Conservation (phyloP, 2,113 vertebrate genomes). For the Formicarius rufipectus region DNA sequence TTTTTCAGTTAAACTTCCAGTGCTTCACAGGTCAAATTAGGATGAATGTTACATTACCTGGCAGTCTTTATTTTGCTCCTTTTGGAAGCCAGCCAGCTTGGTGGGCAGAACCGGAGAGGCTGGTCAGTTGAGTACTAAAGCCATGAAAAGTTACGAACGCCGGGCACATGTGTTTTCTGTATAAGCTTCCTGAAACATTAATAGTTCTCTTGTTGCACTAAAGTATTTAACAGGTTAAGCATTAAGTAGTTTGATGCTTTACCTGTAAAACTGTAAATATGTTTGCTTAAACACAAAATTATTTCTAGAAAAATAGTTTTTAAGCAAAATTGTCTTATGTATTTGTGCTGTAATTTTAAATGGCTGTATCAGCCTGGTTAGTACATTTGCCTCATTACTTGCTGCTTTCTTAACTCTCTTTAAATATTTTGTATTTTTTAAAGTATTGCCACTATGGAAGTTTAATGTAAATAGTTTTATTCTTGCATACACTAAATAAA, state of each 20-base stretch:
- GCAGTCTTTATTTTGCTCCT: not conserved
- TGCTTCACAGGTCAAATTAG: not conserved
- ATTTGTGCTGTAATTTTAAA: not conserved
- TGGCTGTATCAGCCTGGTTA: not conserved
- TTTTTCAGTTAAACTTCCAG: not conserved
- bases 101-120: not conserved
- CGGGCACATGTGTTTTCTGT: not conserved
- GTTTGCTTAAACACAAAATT: not conserved
- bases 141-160: not conserved
- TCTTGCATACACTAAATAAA: constrained; percentile 18
- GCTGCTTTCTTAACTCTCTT: not conserved
- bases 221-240: not conserved
- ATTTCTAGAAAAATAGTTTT: not conserved
- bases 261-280: not conserved
- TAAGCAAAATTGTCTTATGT: not conserved
- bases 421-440: not conserved
- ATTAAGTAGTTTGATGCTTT: not conserved
- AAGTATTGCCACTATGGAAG: not conserved
- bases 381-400: not conserved
- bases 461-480: not conserved
- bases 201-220: not conserved
- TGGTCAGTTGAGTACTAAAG: not conserved
- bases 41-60: not conserved
- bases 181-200: not conserved
- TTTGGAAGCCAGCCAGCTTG: not conserved